These are phyloP conservation scores for Plotosus lineatus DNA, from an alignment of 2,113 vertebrate genomes.

Conservation along the genomic window DNA sequence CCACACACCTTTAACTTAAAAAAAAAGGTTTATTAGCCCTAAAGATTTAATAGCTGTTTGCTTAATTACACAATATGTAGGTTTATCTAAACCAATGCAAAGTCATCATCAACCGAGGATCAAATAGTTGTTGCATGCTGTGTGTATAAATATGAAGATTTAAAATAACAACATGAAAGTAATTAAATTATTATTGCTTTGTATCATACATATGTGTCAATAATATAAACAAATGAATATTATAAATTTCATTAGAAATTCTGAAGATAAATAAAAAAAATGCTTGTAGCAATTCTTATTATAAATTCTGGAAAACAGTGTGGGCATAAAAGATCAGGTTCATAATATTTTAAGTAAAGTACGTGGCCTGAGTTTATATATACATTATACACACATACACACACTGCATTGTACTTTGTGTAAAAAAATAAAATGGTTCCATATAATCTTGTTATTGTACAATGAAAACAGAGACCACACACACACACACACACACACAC, in stretches of 20 bases:
- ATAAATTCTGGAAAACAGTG: background rate
- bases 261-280: background rate
- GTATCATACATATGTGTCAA: background rate
- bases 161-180: background rate
- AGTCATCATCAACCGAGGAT: background rate
- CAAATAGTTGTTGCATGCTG: background rate
- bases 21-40: background rate
- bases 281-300: background rate
- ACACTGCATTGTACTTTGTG: background rate
- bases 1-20: background rate
- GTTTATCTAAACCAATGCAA: background rate
- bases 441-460: background rate
- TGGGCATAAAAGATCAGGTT: background rate
- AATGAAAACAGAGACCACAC: background rate
- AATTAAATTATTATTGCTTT: background rate
- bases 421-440: too few relatives aligned
- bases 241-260: background rate
- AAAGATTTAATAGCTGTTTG: conserved; percentile 29
- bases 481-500: too few relatives aligned
- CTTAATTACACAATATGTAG: background rate
- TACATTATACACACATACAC: background rate
- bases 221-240: background rate
- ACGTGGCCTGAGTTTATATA: background rate
- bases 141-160: background rate
- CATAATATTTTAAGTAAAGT: background rate